A percentile compares a stretch with the other conserved stretches of the same genome.
Evolutionary conservation across 2,113 vertebrate species (phyloP).

Genomic region (Apteryx owenii): DNA sequence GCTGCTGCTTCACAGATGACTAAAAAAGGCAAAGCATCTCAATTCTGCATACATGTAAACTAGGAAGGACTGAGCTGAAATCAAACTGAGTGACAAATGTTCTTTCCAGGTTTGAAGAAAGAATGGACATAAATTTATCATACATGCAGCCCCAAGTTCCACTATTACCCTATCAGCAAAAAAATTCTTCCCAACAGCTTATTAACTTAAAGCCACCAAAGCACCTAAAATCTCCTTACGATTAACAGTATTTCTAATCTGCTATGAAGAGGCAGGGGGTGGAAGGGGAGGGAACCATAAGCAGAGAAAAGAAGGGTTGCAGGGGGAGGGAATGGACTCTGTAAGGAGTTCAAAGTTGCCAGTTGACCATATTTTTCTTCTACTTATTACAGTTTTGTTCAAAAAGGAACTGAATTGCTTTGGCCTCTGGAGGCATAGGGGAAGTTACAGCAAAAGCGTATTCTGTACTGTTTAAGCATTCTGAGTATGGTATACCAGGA

Average conservation of each 20-base stretch:
- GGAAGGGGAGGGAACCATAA: background rate
- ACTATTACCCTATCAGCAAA: background rate
- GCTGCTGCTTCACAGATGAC: background rate
- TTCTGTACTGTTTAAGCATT: background rate
- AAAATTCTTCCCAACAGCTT: background rate
- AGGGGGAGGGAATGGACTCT: background rate
- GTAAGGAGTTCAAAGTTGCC: background rate
- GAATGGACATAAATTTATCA: background rate
- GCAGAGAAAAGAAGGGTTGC: background rate
- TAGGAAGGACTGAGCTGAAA: background rate
- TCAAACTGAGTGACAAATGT: background rate
- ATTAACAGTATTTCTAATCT: background rate
- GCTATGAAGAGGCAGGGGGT: background rate
- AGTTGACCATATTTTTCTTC: background rate
- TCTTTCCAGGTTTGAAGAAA: background rate
- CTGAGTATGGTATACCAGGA: background rate
- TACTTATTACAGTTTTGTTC: background rate
- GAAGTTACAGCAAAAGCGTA: background rate
- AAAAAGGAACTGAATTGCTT: background rate
- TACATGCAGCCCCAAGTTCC: background rate
- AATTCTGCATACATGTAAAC: background rate
- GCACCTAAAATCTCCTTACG: background rate
- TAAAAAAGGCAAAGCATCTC: constrained; percentile 9
- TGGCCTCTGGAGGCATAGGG: background rate
- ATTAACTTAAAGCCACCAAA: background rate